Evolutionary conservation across 2,797 vertebrate species (phyloP), one percentile per base, ranked within the genome.

Genomic region (Halcyon smyrnensis): DNA sequence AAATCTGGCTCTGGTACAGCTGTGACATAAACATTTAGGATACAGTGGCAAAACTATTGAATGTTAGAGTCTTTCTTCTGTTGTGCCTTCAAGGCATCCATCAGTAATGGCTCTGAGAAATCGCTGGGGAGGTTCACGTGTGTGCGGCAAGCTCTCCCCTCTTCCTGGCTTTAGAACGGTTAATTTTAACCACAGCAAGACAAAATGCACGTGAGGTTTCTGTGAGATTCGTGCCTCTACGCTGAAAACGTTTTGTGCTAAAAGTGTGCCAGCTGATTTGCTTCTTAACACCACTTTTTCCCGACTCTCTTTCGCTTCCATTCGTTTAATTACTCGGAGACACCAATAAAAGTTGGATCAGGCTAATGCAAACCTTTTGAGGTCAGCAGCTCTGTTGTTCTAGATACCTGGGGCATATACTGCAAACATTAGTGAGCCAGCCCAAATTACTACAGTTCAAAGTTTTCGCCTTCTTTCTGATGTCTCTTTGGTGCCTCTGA

Each of bases 1-100:
- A 96, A 97, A 95, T 97, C 96, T 97, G 94, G 96, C 94, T 95
- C 91, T 97, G 93, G 57, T 87, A 95, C 88, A 90, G 34, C 92
- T 95, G 78, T 87, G 93, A 93, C 93, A 90, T 74, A 87, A 96
- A 95, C 78, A 51, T 85, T 75, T 83, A 97, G 96, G 94, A 80
- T 94, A 73, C 54, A 46, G 88, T 71, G 86, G 93, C 89, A 95
- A 96, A 95, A 46, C 51, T 83, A 0, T 92, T 93, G 83, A 83
- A 96, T 85, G 87, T 46, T 70, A 48, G 93, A 95, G 62, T 75
- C 86, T 85, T 83, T 93, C 82, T 65, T 95, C 90, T 92, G 90
- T 89, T 78, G 14, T 12, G 87, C 93, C 80, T 96, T 94, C 62
- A 93, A 96, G 95, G 78, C 95, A 59, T 67, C 84, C 67, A 32